A percentile compares a stretch with the other conserved stretches of the same genome.
phyloP scores from a whole-genome alignment of 2,888 invertebrate species.

The Lasioglossum malachurum region DNA sequence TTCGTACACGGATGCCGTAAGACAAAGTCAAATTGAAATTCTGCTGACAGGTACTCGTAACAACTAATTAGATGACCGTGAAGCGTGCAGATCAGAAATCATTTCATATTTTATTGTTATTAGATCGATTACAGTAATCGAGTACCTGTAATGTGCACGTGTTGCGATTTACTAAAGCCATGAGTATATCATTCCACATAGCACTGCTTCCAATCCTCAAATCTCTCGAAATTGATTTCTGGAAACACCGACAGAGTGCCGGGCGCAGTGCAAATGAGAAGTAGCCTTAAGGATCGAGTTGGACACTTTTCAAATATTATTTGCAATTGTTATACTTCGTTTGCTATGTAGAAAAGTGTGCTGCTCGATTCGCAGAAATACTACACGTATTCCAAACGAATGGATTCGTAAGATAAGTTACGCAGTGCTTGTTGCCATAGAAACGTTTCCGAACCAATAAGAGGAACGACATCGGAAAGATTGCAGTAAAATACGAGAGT shows the following conservation, averaged over 20 bases:
- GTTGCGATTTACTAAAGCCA: constrained; percentile 24
- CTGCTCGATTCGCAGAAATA: not conserved
- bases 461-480: not conserved
- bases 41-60: not conserved
- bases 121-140: not conserved
- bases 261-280: constrained; percentile 12
- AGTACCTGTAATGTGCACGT: constrained; percentile 32
- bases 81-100: not conserved
- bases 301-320: not conserved
- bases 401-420: constrained; percentile 19
- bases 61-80: not conserved
- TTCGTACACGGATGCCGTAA: not conserved
- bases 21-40: not conserved
- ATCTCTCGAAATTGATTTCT: constrained; percentile 3
- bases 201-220: not conserved
- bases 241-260: constrained; percentile 20
- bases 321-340: not conserved
- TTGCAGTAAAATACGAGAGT: constrained; percentile 33
- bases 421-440: constrained; percentile 6
- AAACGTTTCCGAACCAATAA: constrained; percentile 41
- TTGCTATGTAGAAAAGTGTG: no score
- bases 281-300: constrained; percentile 22
- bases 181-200: constrained; percentile 31
- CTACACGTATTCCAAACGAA: not conserved
- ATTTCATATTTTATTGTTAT: not conserved